A percentile compares a stretch with the other conserved stretches of the same genome.
Evolutionary conservation across 2,888 invertebrate species (phyloP).

Genomic region (Lasioglossum morio): DNA sequence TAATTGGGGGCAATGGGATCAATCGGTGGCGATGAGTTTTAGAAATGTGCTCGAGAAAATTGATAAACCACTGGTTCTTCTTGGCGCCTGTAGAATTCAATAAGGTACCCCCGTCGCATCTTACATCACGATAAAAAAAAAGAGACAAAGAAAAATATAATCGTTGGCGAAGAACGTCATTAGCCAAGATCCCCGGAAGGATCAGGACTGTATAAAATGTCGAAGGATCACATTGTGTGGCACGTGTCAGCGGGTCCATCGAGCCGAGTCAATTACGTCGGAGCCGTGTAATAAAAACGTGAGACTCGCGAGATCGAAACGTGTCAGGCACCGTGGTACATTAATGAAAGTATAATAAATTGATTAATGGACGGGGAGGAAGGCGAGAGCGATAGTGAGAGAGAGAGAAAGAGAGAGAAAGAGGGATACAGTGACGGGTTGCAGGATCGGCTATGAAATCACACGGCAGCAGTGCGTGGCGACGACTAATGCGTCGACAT

Average conservation of each 20-base stretch:
- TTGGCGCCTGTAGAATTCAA: neutral
- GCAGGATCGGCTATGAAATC: constrained; percentile 36
- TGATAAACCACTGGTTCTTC: too few relatives aligned
- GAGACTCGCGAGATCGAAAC: neutral
- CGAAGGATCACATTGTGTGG: neutral
- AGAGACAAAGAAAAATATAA: neutral
- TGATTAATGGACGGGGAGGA: constrained; percentile 38
- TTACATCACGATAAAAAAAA: neutral
- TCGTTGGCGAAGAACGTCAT: neutral
- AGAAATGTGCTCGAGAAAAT: too few relatives aligned
- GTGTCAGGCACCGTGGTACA: neutral
- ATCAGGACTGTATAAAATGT: neutral
- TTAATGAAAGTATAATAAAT: constrained; percentile 37
- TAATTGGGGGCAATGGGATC: neutral
- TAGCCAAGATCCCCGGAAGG: neutral
- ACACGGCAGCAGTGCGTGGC: constrained; percentile 20
- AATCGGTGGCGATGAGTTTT: too few relatives aligned
- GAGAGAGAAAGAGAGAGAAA: neutral
- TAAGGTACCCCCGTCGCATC: too few relatives aligned
- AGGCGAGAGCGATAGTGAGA: neutral
- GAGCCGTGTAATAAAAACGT: neutral
- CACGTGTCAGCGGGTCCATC: neutral
- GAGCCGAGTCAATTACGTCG: neutral
- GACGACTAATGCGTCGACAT: constrained; percentile 44
- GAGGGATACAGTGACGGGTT: neutral